These are phyloP conservation scores for Jacana jacana DNA, from an alignment of 2,113 vertebrate genomes.

Conservation along the genomic window DNA sequence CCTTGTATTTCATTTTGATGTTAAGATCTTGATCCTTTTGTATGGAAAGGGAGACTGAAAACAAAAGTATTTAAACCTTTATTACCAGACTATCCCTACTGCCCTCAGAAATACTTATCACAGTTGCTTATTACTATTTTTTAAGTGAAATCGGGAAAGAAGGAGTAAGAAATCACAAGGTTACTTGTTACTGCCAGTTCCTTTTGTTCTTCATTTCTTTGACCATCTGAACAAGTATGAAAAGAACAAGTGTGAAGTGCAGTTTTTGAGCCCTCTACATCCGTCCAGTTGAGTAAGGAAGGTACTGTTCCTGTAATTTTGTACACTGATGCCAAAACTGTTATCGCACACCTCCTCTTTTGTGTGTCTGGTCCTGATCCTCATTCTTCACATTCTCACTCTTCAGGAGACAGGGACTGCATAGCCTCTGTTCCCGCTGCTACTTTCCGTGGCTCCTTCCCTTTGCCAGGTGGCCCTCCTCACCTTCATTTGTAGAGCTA, in stretches of 20 bases:
- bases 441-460: neutral
- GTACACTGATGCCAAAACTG: neutral
- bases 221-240: too few relatives aligned
- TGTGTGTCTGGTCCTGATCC: neutral
- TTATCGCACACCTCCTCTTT: neutral
- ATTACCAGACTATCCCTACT: neutral
- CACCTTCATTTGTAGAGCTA: neutral
- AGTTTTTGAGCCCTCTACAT: too few relatives aligned
- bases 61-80: neutral
- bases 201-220: neutral
- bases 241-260: neutral
- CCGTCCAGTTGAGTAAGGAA: neutral
- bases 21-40: neutral
- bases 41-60: neutral
- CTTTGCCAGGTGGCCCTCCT: neutral
- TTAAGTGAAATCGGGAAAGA: neutral
- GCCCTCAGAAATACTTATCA: neutral
- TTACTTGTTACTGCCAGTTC: neutral
- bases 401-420: neutral
- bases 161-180: neutral
- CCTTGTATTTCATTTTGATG: neutral
- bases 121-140: neutral
- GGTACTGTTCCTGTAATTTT: neutral
- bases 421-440: neutral
- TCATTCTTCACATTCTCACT: neutral